phyloP scores from a whole-genome alignment of 2,113 vertebrate species.

The Nerophis lumbriciformis region DNA sequence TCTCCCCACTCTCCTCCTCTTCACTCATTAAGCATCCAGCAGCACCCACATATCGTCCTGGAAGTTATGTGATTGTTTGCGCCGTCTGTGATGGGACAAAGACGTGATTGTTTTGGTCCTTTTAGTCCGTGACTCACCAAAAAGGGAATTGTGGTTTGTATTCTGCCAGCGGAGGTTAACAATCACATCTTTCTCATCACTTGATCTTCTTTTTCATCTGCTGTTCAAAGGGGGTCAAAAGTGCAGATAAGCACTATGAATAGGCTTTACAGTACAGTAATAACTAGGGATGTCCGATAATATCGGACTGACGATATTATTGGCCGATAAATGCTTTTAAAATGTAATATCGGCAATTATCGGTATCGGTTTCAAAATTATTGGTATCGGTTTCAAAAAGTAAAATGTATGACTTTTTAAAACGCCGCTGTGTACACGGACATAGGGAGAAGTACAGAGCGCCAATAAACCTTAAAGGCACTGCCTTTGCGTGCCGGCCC shows the following conservation, averaged over 20 bases:
- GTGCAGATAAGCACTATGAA: neutral
- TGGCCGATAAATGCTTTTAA: no score
- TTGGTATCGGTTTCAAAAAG: no score
- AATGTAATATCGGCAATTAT: no score
- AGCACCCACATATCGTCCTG: conserved; percentile 54
- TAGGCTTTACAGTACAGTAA: neutral
- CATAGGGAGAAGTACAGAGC: no score
- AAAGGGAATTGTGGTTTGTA: conserved; percentile 23
- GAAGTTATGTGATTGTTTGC: conserved; percentile 27
- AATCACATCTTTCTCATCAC: conserved; percentile 29
- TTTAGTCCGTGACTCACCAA: conserved; percentile 13
- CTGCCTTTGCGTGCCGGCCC: no score
- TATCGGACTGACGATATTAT: no score
- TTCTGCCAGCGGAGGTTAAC: conserved; percentile 25
- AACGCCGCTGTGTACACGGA: no score
- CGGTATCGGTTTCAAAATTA: no score
- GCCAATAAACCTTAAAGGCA: no score
- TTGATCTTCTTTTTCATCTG: conserved; percentile 35
- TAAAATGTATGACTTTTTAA: no score
- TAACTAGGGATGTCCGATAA: no score
- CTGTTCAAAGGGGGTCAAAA: conserved; percentile 15
- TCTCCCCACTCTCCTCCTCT: conserved; percentile 7
- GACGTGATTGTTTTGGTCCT: conserved; percentile 32
- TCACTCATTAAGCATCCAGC: conserved; percentile 56
- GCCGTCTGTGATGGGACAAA: conserved; percentile 45